A percentile compares a stretch with the other conserved stretches of the same genome.
These are phyloP conservation scores for Ctena decussata DNA, from an alignment of 2,888 invertebrate genomes.

Conservation along the genomic window DNA sequence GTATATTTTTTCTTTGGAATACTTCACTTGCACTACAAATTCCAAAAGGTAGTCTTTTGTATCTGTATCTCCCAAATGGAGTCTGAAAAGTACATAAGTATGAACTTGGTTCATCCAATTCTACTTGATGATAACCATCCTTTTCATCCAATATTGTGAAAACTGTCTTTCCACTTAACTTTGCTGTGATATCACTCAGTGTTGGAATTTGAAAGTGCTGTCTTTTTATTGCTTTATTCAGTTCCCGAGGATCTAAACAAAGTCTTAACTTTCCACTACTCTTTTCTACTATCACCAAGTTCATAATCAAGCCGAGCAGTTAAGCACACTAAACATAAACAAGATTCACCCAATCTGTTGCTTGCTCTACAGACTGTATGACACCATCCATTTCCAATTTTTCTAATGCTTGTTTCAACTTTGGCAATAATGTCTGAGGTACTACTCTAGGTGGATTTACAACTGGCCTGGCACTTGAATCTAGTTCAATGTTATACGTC, in stretches of 20 bases:
- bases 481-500: background rate
- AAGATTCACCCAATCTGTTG: constrained; percentile 67
- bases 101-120: constrained; percentile 13
- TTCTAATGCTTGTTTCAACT: constrained; percentile 24
- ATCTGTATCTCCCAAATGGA: constrained; percentile 28
- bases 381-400: constrained; percentile 34
- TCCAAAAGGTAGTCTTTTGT: constrained; percentile 25
- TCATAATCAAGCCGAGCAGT: no score
- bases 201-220: constrained; percentile 53
- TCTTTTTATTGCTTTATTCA: constrained; percentile 59
- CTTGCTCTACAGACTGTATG: constrained; percentile 30
- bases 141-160: constrained; percentile 44
- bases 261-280: constrained; percentile 30
- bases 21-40: no score
- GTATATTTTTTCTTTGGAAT: constrained; percentile 4
- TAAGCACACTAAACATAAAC: no score
- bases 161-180: constrained; percentile 46
- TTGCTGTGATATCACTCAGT: constrained; percentile 11
- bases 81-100: constrained; percentile 32
- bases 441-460: constrained; percentile 15
- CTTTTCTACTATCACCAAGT: constrained; percentile 57
- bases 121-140: constrained; percentile 21
- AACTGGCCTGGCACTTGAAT: background rate
- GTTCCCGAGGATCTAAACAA: constrained; percentile 44
- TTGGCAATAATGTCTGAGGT: constrained; percentile 2